Conservation (phyloP, 2,797 vertebrate species). For the Phoeniculus purpureus region DNA sequence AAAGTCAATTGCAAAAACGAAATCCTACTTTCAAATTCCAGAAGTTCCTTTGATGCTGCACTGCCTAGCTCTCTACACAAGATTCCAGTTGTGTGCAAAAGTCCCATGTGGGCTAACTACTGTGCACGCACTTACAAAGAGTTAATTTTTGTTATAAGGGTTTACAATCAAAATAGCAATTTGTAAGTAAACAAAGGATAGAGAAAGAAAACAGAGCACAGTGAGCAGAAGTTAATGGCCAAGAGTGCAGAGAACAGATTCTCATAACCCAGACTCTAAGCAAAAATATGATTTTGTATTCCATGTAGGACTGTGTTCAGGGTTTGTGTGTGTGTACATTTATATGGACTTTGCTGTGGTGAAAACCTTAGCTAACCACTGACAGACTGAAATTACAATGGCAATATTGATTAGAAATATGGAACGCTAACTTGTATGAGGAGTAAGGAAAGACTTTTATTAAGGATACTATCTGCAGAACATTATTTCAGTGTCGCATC, state of each 20-base stretch:
- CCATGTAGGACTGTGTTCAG: neutral
- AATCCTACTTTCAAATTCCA: neutral
- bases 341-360: neutral
- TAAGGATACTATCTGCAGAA: neutral
- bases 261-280: neutral
- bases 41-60: neutral
- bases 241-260: neutral
- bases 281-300: neutral
- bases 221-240: neutral
- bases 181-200: neutral
- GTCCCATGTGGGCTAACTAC: neutral
- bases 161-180: neutral
- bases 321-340: neutral
- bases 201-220: neutral
- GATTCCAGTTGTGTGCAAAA: neutral
- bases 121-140: neutral
- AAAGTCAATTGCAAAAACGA: neutral
- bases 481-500: neutral
- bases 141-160: neutral
- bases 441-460: neutral
- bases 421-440: neutral
- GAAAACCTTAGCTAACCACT: neutral
- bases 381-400: neutral
- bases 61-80: accelerated
- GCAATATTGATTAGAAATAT: neutral